A percentile compares a stretch with the other conserved stretches of the same genome.
Evolutionary conservation across 2,888 invertebrate species (phyloP).

Genomic region (Harpalus rufipes): DNA sequence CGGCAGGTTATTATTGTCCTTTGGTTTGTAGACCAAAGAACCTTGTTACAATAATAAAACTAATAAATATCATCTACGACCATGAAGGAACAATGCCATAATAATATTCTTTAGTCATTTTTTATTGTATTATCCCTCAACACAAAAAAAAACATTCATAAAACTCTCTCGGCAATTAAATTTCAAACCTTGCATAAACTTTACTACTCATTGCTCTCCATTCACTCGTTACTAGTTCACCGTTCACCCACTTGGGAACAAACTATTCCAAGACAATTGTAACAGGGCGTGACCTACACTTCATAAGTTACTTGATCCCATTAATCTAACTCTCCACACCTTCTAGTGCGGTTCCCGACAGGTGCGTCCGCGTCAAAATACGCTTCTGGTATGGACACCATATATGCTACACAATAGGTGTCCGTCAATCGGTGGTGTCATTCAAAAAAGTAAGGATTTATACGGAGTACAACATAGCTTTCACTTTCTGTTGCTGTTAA

Average conservation of each 20-base stretch:
- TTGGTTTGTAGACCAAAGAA: no score
- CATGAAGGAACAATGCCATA: no score
- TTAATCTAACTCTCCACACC: slow-evolving; percentile 13
- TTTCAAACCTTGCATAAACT: no score
- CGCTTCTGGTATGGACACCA: slow-evolving; percentile 9
- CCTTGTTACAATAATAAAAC: no score
- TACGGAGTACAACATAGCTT: background rate
- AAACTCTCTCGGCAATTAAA: no score
- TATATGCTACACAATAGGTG: slow-evolving; percentile 10
- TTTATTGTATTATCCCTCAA: no score
- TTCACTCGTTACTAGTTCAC: slow-evolving; percentile 22
- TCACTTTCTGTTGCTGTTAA: slow-evolving; percentile 9
- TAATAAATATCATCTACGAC: no score
- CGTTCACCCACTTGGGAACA: slow-evolving; percentile 15
- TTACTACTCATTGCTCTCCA: background rate
- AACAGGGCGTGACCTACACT: slow-evolving; percentile 2
- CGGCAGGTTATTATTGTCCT: no score
- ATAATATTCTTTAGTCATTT: no score
- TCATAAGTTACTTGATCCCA: slow-evolving; percentile 13
- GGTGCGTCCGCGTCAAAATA: slow-evolving; percentile 19
- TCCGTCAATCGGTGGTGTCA: background rate
- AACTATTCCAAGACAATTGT: slow-evolving; percentile 8
- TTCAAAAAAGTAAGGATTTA: slow-evolving; percentile 1
- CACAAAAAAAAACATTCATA: no score
- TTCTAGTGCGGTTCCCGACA: background rate